Base-by-base conservation (phyloP, 2,888 invertebrate species). In the Pasiphila rectangulata region DNA sequence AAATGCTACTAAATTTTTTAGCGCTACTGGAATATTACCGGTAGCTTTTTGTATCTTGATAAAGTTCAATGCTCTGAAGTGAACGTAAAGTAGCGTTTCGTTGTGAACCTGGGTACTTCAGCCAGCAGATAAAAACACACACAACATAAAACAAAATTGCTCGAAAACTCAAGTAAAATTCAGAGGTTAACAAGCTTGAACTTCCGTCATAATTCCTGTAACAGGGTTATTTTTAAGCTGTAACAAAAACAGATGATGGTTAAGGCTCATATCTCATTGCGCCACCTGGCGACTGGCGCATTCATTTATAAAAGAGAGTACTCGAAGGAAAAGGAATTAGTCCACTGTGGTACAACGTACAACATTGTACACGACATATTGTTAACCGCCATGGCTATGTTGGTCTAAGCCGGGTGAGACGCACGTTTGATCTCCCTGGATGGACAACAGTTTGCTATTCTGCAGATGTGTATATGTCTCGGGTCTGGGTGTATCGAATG, bases 271-370 rank as follows among this genome's bases (percentile, higher is more conserved):
- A 59, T 61, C 56, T 59, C 55, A 40, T 38, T 59, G 57, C 51
- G 59, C 44, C 69, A 67, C 64, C 63, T 68, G 64, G 54, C 46
- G 24, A 32, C 32, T 32, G 21, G 40, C 15, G 47, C 69, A 69
- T 73, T 65, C 62, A 72, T 73, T 73, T 72, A 67, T 68, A 63
- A 70, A 73, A 62, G 62, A 64, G 47, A 57, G 59, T 59, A 61
- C 59, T 19, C 5, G 13, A 20, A 15, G 4, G 23, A 32, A 19
- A 47, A 19, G 47, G 47, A 19, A 9, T 3, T 5, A 4, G 42
- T 29, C 30, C 19, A 42, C 37, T 32, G 16, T 4, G 17, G 35
- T 7, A 2, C 4, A 15, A 7, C 30, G 23, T 15, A 1, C 5
- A 13, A 15, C 3, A 29, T 30, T 7, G 19, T 20, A 4, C 5